Evolutionary conservation across 2,888 invertebrate species (phyloP), one percentile per base, ranked within the genome.

Genomic region (Morpho achilles): DNA sequence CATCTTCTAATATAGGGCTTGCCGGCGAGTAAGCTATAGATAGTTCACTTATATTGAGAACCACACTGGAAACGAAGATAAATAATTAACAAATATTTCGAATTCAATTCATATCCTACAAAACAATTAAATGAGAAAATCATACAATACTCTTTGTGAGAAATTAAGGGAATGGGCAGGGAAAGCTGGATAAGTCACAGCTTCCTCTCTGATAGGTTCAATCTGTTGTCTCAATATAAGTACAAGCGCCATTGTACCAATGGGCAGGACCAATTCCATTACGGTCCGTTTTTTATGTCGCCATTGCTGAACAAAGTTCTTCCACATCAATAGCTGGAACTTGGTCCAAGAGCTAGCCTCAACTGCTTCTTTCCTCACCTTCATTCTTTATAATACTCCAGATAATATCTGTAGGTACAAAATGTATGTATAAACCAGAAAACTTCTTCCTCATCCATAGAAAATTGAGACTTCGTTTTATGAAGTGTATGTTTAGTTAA

Each of bases 321-420:
- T 97, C 96, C 96, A 96, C 80, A 95, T 91, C 59, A 97, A 84
- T 62, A 97, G 86, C n/a, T 90, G 77, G 74, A 96, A 94, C 76
- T 94, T 94, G 41, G 90, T 83, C 76, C 84, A 88, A 2, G 82
- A 76, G 8, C 74, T 71, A 2, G 87, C 79, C 51, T 76, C 77
- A 53, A 52, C 62, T 49, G 61, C 63, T 49, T 64, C 69, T 50
- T 58, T 60, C 52, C 54, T 62, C 42, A 32, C 32, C 5, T 32
- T 32, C 32, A 32, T 32, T 32, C 5, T 5, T 32, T 2, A 32
- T 32, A 32, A 32, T 32, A 32, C 5, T 32, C 32, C 32, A 32
- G 32, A 2, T 32, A 32, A 32, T 32, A 32, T 32, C 32, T 32
- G 32, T 32, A 32, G 32, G 32, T 32, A 32, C 3, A 32, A 32